Evolutionary conservation across 1,140 invertebrate species (phyloP), one percentile per base, ranked within the genome.

Genomic region (Drosophila biarmipes): DNA sequence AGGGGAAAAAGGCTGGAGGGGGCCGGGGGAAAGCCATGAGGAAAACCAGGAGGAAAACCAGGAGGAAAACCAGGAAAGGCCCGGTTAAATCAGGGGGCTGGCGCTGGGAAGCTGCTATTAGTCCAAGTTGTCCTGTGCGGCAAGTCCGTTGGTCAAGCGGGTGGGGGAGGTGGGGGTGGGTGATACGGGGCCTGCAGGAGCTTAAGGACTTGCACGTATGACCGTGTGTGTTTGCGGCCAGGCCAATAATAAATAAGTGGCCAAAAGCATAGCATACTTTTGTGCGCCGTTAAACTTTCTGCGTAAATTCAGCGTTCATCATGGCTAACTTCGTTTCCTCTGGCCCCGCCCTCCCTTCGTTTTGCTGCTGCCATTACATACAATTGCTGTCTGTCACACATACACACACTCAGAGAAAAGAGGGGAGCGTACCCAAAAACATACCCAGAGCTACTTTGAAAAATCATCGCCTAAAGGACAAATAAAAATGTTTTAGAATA

Each of bases 231-330:
- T 54, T 29, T 61, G 37, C 35, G 58, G 48, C 19, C 24, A 56
- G 66, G 76, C 62, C 84, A 82, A 87, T 87, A 89, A 87, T 87
- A 87, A 89, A 87, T 89, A 87, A 87, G 84, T 87, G 79, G 62
- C 75, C 84, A 62, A 85, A 69, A 81, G 45, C 78, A 48, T 79
- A 73, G 75, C 78, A 79, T 73, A 82, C 78, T 79, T 79, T 78
- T 58, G 61, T 78, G 79, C 84, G 84, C 84, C 64, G 78, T 72
- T 63, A 48, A 86, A 86, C 81, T 86, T 86, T 86, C 68, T 87
- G 78, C 80, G 80, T 79, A 84, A 85, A 85, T 72, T 84, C 49
- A 67, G 72, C 64, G 80, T 78, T 87, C 81, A 66, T 58, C 68
- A 76, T 76, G 73, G 57, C 42, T 51, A 77, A 77, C 62, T 68